Evolutionary conservation across 2,113 vertebrate genomes (phyloP).

Genomic region (Oreotrochilus melanogaster): DNA sequence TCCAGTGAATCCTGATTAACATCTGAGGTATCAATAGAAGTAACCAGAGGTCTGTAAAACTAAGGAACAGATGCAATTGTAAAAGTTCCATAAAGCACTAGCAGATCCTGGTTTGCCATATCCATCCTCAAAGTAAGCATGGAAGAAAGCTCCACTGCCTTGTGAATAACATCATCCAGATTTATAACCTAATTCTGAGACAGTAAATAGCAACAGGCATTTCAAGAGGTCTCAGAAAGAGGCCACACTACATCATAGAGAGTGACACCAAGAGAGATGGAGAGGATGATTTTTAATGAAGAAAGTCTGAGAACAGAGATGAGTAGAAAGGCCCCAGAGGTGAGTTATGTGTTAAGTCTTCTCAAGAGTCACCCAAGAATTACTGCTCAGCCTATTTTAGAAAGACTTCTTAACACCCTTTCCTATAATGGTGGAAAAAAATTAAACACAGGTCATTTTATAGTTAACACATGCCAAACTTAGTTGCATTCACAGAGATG

Average conservation of each 20-base stretch:
- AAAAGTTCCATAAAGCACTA: not conserved
- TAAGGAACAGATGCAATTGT: not conserved
- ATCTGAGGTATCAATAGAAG: not conserved
- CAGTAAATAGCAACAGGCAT: not conserved
- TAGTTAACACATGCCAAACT: not conserved
- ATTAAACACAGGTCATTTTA: slow-evolving; percentile 28
- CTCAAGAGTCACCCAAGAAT: not conserved
- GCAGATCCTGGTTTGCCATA: not conserved
- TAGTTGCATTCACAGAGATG: slow-evolving; percentile 25
- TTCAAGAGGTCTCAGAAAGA: not conserved
- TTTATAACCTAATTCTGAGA: not conserved
- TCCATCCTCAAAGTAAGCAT: not conserved
- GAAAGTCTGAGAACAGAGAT: not conserved
- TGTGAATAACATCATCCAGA: not conserved
- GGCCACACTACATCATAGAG: not conserved
- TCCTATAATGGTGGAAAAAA: not conserved
- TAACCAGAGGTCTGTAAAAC: not conserved
- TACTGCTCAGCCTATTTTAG: not conserved
- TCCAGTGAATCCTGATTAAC: not conserved
- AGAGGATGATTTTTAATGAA: not conserved
- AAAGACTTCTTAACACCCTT: not conserved
- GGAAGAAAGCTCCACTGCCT: not conserved
- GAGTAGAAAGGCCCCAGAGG: not conserved
- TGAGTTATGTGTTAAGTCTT: not conserved
- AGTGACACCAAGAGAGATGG: not conserved